Percentiles rank a stretch among this genome's conserved stretches.
phyloP scores from a whole-genome alignment of 2,888 invertebrate species.

The Metacarcinus magister region DNA sequence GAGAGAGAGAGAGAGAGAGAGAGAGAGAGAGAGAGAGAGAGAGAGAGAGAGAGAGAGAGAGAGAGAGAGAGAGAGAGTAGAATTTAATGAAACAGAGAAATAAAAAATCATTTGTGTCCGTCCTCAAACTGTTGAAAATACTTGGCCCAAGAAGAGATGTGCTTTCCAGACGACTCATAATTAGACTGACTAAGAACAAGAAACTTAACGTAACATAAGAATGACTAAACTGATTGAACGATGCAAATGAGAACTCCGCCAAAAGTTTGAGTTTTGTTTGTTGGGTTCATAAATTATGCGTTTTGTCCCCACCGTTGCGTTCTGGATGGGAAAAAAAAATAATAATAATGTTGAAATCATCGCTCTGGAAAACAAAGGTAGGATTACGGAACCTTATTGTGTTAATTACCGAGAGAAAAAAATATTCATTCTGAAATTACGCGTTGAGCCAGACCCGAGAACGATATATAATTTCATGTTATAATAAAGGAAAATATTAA shows the following conservation, averaged over 20 bases:
- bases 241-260: background rate
- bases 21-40: background rate
- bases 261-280: background rate
- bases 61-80: too few species aligned
- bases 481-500: background rate
- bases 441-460: background rate
- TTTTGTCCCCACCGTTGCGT: conserved; percentile 12
- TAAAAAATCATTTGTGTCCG: background rate
- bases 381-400: conserved; percentile 3
- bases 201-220: conserved; percentile 6
- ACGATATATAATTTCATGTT: background rate
- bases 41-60: background rate
- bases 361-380: background rate
- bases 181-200: background rate
- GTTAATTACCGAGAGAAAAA: conserved; percentile 31
- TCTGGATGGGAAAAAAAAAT: background rate
- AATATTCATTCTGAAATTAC: background rate
- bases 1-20: conserved; percentile 32
- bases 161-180: background rate
- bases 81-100: background rate
- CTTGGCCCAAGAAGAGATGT: background rate
- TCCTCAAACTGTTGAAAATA: background rate
- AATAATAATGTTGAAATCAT: conserved; percentile 23
- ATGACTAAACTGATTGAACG: conserved; percentile 23
- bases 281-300: background rate